Evolutionary conservation across 2,797 vertebrate species (phyloP).

Genomic region (Cossypha dichroa): DNA sequence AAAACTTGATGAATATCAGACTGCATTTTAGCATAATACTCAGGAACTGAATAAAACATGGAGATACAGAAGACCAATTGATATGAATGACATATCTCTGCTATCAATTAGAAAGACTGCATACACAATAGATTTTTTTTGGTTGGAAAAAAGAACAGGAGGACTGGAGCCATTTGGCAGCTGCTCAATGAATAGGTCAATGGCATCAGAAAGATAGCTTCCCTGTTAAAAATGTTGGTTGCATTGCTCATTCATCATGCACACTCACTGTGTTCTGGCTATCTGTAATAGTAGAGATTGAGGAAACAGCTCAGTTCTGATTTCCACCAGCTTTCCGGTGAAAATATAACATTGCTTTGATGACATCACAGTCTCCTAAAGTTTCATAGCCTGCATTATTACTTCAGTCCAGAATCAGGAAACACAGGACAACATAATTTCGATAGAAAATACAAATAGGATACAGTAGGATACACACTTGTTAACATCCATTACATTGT

Average conservation of each 20-base stretch:
- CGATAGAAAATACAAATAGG: background rate
- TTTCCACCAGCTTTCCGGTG: background rate
- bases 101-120: conserved; percentile 67
- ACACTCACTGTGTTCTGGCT: background rate
- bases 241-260: conserved; percentile 23
- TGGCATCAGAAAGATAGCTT: conserved; percentile 42
- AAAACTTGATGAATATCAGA: conserved; percentile 69
- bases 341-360: background rate
- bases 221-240: conserved; percentile 6
- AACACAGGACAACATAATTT: background rate
- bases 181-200: conserved; percentile 69
- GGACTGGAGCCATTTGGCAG: conserved; percentile 63
- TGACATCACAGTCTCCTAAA: background rate
- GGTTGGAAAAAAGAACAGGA: conserved; percentile 48
- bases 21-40: conserved; percentile 71
- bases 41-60: conserved; percentile 70
- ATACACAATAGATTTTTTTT: conserved; percentile 57
- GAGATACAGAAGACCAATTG: conserved; percentile 59
- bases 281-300: background rate
- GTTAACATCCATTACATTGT: background rate
- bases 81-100: conserved; percentile 65
- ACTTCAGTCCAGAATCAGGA: background rate
- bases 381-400: background rate
- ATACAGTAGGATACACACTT: background rate
- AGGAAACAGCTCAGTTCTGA: background rate